Base-by-base conservation (phyloP, 1,140 invertebrate genomes). In the Mercenaria mercenaria region DNA sequence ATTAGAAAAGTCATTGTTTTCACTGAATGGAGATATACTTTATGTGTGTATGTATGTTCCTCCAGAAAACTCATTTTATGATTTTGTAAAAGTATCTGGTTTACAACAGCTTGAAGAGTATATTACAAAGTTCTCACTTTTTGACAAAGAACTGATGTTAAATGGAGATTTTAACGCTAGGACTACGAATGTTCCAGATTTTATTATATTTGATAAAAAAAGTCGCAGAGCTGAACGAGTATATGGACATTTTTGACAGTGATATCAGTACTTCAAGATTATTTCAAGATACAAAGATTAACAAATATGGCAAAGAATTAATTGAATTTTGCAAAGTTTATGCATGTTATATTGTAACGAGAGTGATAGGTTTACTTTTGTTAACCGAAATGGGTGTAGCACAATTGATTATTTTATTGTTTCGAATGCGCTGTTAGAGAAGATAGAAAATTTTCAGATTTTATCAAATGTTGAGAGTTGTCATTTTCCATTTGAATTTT, bases 1-100 rank as follows among this genome's bases (percentile, higher is more conserved):
- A 23, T 69, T 83, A 26, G 81, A 83, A 39, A 83, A 83, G 34
- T 41, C 56, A 0, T 47, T 83, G n/a, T 83, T 83, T 20, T 43
- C 34, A 20, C 34, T 50, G 37, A 59, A 34, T 26, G 23, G 39
- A 69, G 81, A 69, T 83, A 37, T 83, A 43, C 23, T 83, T 37
- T 83, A 67, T 69, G 41, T 69, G 18, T 41, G 20, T 67, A 23
- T 69, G 69, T 82, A 61, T 50, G 15, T 50, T n/a, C n/a, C n/a
- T n/a, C n/a, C 81, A 64, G 81, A 67, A 43, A 43, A 39, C 18
- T 83, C 81, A 8, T 39, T 83, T 69, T 41, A 83, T 69, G 39
- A 15, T 67, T n/a, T 20, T 69, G 23, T 47, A 43, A 47, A 26
- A 32, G 43, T 41, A 13, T 69, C 59, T 41, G 81, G 81, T 29